A percentile compares a stretch with the other conserved stretches of the same genome.
Evolutionary conservation across 92 coral and sea anemone species (phyloP).

Genomic region (Phymanthus crucifer): DNA sequence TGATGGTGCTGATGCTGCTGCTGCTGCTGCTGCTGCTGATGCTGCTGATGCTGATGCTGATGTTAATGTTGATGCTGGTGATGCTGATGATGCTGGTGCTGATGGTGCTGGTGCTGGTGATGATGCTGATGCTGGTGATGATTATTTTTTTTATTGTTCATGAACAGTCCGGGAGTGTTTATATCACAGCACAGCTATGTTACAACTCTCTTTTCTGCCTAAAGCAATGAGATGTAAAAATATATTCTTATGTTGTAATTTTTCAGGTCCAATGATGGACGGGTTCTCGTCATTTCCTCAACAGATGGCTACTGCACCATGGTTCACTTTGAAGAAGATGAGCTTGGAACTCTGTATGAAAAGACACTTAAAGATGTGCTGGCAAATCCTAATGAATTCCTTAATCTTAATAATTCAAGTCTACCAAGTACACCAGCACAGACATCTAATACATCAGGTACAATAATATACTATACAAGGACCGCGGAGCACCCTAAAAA

Average conservation of each 20-base stretch:
- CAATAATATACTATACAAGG: too few relatives aligned
- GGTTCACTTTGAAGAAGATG: slow-evolving; percentile 71
- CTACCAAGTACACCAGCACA: background rate
- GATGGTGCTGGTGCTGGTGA: too few relatives aligned
- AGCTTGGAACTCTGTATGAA: slow-evolving; percentile 75
- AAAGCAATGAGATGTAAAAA: background rate
- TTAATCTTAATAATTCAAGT: background rate
- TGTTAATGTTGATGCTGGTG: too few relatives aligned
- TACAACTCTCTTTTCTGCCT: background rate
- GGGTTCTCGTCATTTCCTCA: slow-evolving; percentile 77
- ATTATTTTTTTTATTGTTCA: too few relatives aligned
- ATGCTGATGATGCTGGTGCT: too few relatives aligned
- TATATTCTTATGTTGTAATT: background rate
- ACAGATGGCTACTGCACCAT: slow-evolving; percentile 93
- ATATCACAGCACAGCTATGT: too few relatives aligned
- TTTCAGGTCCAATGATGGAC: slow-evolving; percentile 82
- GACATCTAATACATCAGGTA: slow-evolving; percentile 20
- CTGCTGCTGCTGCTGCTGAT: too few relatives aligned
- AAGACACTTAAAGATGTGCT: slow-evolving; percentile 66
- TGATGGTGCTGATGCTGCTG: too few relatives aligned
- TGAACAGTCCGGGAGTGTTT: too few relatives aligned
- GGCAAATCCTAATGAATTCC: slow-evolving; percentile 42
- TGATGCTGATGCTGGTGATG: too few relatives aligned
- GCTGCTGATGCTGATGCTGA: too few relatives aligned
- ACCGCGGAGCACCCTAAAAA: too few relatives aligned